phyloP scores from a whole-genome alignment of 2,888 invertebrate genomes.

The Willowsia nigromaculata region DNA sequence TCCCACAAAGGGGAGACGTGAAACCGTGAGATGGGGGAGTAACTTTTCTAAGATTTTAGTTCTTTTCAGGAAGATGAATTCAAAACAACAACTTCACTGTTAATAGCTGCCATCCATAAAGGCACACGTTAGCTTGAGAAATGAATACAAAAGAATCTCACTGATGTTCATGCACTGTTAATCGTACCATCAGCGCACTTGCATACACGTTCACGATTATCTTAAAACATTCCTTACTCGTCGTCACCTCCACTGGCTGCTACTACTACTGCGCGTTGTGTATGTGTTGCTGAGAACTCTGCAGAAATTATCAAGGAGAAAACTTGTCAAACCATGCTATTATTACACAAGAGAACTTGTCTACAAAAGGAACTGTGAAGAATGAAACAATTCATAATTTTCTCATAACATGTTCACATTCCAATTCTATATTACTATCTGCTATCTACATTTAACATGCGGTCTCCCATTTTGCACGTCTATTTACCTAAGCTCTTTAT shows the following conservation, averaged over 20 bases:
- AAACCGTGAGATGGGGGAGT: neutral
- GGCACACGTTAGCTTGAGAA: neutral
- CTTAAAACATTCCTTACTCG: neutral
- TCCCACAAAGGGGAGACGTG: neutral
- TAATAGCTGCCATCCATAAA: neutral
- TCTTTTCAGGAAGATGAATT: neutral
- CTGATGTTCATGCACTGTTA: constrained; percentile 17
- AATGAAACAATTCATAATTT: constrained; percentile 44
- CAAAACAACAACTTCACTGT: neutral
- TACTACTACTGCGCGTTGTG: neutral
- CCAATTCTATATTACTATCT: constrained; percentile 2
- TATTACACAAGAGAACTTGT: constrained; percentile 58
- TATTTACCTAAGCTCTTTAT: constrained; percentile 37
- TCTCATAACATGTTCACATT: constrained; percentile 47
- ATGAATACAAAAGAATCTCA: constrained; percentile 41
- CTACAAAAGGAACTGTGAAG: constrained; percentile 51
- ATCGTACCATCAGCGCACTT: constrained; percentile 8
- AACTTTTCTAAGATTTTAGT: neutral
- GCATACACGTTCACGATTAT: constrained; percentile 36
- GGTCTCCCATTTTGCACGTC: neutral
- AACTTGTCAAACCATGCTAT: constrained; percentile 66
- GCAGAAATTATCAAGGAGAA: constrained; percentile 60
- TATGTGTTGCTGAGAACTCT: constrained; percentile 54
- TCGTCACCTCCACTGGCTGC: neutral
- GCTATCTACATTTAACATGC: neutral